phyloP scores from a whole-genome alignment of 2,888 invertebrate species.

The Lasioglossum vierecki region DNA sequence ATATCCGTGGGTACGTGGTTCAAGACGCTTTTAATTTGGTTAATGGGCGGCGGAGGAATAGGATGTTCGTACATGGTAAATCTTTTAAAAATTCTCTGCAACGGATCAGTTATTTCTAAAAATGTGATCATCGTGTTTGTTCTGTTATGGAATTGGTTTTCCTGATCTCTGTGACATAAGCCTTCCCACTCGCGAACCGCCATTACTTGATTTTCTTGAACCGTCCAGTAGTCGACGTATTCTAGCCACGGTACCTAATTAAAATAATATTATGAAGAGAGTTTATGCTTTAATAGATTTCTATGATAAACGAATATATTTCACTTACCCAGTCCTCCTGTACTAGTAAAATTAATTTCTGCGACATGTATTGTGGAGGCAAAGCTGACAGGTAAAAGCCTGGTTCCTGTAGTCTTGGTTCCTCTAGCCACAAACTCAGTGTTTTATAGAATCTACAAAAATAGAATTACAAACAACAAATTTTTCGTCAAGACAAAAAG shows the following conservation, averaged over 20 bases:
- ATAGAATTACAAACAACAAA: not conserved
- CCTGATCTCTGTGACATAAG: slow-evolving; percentile 84
- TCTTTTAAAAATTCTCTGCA: slow-evolving; percentile 86
- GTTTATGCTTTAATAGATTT: not conserved
- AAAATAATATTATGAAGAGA: slow-evolving; percentile 28
- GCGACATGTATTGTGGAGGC: slow-evolving; percentile 90
- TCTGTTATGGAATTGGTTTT: slow-evolving; percentile 72
- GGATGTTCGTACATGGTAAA: slow-evolving; percentile 88
- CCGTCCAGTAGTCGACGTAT: slow-evolving; percentile 86
- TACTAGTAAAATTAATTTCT: slow-evolving; percentile 87
- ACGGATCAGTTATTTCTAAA: slow-evolving; percentile 82
- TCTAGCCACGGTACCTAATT: slow-evolving; percentile 88
- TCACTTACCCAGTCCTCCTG: slow-evolving; percentile 85
- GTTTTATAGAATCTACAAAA: slow-evolving; percentile 86
- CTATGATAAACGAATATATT: slow-evolving; percentile 8
- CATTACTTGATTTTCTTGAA: slow-evolving; percentile 85
- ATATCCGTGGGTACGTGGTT: slow-evolving; percentile 82
- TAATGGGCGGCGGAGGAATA: slow-evolving; percentile 86
- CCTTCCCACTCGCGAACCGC: slow-evolving; percentile 86
- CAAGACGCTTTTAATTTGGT: slow-evolving; percentile 83
- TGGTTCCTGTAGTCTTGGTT: slow-evolving; percentile 89
- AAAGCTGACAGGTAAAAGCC: slow-evolving; percentile 88
- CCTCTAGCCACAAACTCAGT: slow-evolving; percentile 91
- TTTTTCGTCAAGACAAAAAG: not conserved
- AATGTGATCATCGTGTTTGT: slow-evolving; percentile 67